Conservation (phyloP, 2,888 invertebrate species). For the Drosophila borborema region DNA sequence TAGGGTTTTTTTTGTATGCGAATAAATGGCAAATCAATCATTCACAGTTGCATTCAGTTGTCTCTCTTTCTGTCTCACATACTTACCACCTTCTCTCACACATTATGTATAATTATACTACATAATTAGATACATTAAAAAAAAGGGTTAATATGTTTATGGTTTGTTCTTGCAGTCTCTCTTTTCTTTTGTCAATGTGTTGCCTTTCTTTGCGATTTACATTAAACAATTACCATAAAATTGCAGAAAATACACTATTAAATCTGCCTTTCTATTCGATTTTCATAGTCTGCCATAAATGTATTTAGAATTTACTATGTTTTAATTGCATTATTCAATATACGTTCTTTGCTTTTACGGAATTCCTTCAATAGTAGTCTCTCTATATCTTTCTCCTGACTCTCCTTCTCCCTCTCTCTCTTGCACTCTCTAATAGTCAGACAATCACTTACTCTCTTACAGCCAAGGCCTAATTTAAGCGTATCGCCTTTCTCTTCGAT, state of each 20-base stretch:
- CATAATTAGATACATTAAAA: no score
- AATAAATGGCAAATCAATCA: not conserved
- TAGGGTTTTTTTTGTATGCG: not conserved
- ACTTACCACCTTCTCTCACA: not conserved
- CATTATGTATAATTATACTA: no score
- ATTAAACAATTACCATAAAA: not conserved
- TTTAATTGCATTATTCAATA: not conserved
- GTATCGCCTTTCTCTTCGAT: constrained; percentile 14
- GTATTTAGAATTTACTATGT: not conserved
- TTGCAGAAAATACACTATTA: no score
- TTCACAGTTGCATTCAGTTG: not conserved
- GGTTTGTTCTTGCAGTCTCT: not conserved
- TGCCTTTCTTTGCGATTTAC: not conserved
- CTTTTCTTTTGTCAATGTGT: not conserved
- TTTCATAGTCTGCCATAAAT: not conserved
- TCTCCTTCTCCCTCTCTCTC: not conserved
- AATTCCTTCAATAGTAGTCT: no score
- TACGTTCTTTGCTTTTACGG: not conserved
- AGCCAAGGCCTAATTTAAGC: not conserved
- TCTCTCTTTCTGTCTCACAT: not conserved
- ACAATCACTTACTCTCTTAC: not conserved
- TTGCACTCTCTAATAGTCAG: not conserved
- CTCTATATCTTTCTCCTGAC: not conserved
- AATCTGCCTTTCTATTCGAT: not conserved
- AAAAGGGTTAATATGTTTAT: no score